Evolutionary conservation across 1,140 invertebrate species (phyloP).

Genomic region (Nasonia longicornis): DNA sequence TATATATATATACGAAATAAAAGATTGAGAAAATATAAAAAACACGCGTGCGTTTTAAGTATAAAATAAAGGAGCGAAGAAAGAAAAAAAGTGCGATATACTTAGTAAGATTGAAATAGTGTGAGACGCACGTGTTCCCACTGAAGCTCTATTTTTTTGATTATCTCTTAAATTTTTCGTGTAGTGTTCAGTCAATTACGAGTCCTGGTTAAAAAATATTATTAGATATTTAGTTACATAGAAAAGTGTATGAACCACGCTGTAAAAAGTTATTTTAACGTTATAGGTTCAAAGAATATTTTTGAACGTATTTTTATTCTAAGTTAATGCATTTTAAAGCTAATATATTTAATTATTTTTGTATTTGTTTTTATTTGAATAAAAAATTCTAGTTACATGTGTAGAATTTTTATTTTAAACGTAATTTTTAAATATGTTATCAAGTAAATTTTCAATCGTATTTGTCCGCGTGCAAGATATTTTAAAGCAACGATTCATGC

Average conservation of each 20-base stretch:
- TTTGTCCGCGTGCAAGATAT: not conserved
- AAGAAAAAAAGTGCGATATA: not conserved
- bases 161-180: conserved; percentile 29
- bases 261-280: not conserved
- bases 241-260: too few species aligned
- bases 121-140: conserved; percentile 10
- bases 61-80: not conserved
- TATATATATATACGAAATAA: conserved; percentile 30
- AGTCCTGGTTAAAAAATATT: conserved; percentile 35
- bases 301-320: conserved; percentile 12
- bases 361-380: conserved; percentile 11
- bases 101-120: not conserved
- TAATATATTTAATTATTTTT: conserved; percentile 1
- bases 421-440: not conserved
- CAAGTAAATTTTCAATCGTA: not conserved
- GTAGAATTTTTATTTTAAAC: not conserved
- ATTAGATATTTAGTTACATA: conserved; percentile 4
- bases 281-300: not conserved
- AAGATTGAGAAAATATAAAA: conserved; percentile 11
- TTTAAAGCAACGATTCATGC: not conserved
- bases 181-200: conserved; percentile 22
- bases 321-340: conserved; percentile 1
- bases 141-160: conserved; percentile 34
- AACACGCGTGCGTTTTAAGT: not conserved
- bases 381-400: not conserved